A percentile compares a stretch with the other conserved stretches of the same genome.
phyloP scores from a whole-genome alignment of 2,888 invertebrate genomes.

The Geophilus truncorum region DNA sequence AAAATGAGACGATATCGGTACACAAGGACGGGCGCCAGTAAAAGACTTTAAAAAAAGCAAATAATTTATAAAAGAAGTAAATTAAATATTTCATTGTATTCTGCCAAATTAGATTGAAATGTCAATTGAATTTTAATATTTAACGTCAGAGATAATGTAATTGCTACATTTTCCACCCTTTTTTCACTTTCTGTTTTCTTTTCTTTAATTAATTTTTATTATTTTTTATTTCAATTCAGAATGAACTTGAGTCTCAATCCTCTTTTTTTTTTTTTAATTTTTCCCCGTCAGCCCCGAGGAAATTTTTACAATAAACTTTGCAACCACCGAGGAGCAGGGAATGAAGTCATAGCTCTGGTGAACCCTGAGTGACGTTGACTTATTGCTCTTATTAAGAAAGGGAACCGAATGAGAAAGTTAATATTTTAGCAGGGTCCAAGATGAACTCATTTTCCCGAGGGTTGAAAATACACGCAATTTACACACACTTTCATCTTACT shows the following conservation, averaged over 20 bases:
- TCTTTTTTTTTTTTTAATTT: not conserved
- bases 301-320: not conserved
- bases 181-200: not conserved
- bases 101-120: too few species aligned
- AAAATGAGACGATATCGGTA: not conserved
- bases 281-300: not conserved
- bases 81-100: not conserved
- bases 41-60: not conserved
- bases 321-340: not conserved
- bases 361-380: not conserved
- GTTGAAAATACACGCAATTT: not conserved
- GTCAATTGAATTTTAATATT: not conserved
- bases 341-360: not conserved
- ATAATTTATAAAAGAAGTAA: not conserved
- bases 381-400: not conserved
- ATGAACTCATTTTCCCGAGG: not conserved
- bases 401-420: conserved; percentile 5
- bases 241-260: too few species aligned
- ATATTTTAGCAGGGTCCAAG: conserved; percentile 11
- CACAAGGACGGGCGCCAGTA: not conserved
- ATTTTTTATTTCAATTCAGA: not conserved
- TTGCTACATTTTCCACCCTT: too few species aligned
- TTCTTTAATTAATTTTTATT: not conserved
- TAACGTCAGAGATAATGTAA: too few species aligned
- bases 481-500: not conserved